phyloP scores from a whole-genome alignment of 1,140 invertebrate genomes.

The Coboldia fuscipes region DNA sequence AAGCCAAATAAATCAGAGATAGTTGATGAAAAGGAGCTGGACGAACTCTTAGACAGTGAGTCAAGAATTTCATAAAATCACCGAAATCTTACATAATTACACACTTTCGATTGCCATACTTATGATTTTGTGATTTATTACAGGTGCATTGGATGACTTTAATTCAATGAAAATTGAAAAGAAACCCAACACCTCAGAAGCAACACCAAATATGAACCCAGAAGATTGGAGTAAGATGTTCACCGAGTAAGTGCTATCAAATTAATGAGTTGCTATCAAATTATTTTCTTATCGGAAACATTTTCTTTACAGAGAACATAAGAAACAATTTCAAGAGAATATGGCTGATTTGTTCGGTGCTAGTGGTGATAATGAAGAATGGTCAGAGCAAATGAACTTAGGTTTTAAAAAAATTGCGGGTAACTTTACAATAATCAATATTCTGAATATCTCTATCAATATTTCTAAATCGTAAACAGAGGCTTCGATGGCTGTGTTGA shows the following conservation, averaged over 20 bases:
- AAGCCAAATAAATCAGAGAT: too few relatives aligned
- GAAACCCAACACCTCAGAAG: neutral
- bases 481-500: slow-evolving; percentile 12
- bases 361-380: slow-evolving; percentile 12
- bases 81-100: too few relatives aligned
- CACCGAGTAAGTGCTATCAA: neutral
- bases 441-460: neutral
- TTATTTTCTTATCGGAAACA: neutral
- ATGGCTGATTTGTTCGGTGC: slow-evolving; percentile 19
- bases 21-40: slow-evolving; percentile 20
- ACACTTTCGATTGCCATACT: neutral
- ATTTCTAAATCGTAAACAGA: slow-evolving; percentile 13
- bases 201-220: neutral
- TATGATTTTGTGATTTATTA: neutral
- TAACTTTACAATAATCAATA: neutral
- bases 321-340: slow-evolving; percentile 16
- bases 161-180: neutral
- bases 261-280: slow-evolving; percentile 10
- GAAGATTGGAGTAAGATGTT: neutral
- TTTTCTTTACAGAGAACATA: slow-evolving; percentile 13
- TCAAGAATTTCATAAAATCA: slow-evolving; percentile 1
- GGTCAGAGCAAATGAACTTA: slow-evolving; percentile 16
- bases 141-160: neutral
- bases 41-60: slow-evolving; percentile 25
- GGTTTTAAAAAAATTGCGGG: slow-evolving; percentile 19